Evolutionary conservation across 1,140 invertebrate genomes (phyloP), one percentile per base, ranked within the genome.

Genomic region (Aphis craccivora): DNA sequence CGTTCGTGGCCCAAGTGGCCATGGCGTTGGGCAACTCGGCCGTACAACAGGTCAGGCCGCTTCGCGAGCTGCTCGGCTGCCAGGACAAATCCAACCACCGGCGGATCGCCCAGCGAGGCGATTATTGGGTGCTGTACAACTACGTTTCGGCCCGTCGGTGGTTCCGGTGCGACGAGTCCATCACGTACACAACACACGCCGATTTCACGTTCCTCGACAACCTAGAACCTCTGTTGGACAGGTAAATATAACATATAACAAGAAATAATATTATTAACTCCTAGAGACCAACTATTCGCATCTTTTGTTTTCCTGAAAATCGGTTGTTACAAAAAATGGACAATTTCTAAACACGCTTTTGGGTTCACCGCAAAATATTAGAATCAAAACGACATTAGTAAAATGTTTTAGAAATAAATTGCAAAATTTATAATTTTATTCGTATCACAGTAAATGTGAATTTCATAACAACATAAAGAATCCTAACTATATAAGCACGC

Each of bases 161-260:
- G 76, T 95, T 95, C 94, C 94, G 96, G 45, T 98, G 98, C 95
- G 97, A 98, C 95, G 98, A 98, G 95, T 97, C 96, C 93, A 96
- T 99, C 67, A 99, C 98, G 0, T 98, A 98, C 94, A 98, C 98
- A 1, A 99, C 98, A 20, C 98, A 99, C 95, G 98, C 97, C 5
- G 98, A 98, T 94, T 98, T 97, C 95, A 98, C 98, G 91, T 98
- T 98, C 95, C 96, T 99, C 94, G 98, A 98, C 95, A 99, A 99
- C 95, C 96, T 98, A 90, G 96, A 97, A 95, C 97, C 98, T 60
- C 95, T 99, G 94, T 95, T 98, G 94, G 97, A 98, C 94, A 95
- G 96, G 91, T 93, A 35, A 55, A 53, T 53, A 84, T 4, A 18
- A 18, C 0, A 14, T 14, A 51, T 51, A 51, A 51, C 1, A 51